phyloP scores from a whole-genome alignment of 1,140 invertebrate species.

The Drosophila pallidifrons region DNA sequence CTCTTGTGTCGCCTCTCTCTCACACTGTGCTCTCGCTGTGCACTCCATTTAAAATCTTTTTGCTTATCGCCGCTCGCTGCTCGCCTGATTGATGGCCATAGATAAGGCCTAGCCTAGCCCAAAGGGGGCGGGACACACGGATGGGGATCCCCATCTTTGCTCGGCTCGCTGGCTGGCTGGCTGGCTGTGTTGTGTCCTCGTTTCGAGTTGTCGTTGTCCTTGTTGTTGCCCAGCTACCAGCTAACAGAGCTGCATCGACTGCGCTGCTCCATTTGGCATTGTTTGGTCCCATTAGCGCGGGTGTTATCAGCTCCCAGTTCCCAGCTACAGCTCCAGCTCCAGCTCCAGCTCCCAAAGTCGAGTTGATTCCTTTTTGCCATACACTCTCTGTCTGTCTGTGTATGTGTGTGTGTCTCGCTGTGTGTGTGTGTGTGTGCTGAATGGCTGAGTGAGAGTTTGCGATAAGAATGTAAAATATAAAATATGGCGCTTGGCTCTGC shows the following conservation, averaged over 20 bases:
- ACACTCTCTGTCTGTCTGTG: constrained; percentile 11
- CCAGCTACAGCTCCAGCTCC: constrained; percentile 49
- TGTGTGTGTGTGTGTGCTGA: constrained; percentile 43
- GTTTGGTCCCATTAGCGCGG: constrained; percentile 85
- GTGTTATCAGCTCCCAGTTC: constrained; percentile 78
- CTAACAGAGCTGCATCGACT: constrained; percentile 39
- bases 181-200: constrained; percentile 37
- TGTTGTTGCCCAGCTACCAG: neutral
- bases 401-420: constrained; percentile 14
- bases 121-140: neutral
- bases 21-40: neutral
- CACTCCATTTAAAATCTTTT: constrained; percentile 84
- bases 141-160: constrained; percentile 33
- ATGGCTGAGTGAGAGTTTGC: constrained; percentile 84
- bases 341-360: constrained; percentile 20
- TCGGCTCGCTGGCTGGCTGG: neutral
- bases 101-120: constrained; percentile 80
- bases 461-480: constrained; percentile 85
- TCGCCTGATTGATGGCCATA: constrained; percentile 85
- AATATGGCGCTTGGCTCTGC: constrained; percentile 75
- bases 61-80: constrained; percentile 82
- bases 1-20: constrained; percentile 1
- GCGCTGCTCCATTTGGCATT: constrained; percentile 81
- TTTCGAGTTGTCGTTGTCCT: constrained; percentile 22
- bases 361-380: constrained; percentile 66